Evolutionary conservation across 2,888 invertebrate genomes (phyloP), one percentile per base, ranked within the genome.

Genomic region (Drosophila percnosoma): DNA sequence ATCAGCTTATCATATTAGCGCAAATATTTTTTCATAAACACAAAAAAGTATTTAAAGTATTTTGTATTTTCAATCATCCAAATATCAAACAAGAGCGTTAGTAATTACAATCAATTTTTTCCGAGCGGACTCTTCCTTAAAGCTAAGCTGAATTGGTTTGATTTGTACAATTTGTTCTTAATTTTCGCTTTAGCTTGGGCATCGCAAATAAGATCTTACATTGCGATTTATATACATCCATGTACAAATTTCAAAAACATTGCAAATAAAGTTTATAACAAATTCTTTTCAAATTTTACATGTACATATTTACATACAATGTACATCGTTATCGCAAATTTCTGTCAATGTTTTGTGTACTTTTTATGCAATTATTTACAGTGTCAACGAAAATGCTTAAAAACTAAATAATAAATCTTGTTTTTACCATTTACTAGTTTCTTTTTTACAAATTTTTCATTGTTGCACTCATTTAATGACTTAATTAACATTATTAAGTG

Each of bases 331-430:
- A 58, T 42, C 51, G 38, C 42, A 53, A 34, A 54, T 71, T 65
- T 64, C 40, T 62, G 33, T 66, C 33, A 68, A 62, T 45, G 27
- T 61, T 64, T 75, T 77, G 59, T 67, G 38, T 67, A 66, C 61
- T 51, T 74, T 66, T 80, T 78, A 86, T 87, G 77, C 76, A 89
- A 86, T 81, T 92, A 91, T 91, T 88, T 91, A 91, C 91, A 92
- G 83, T 85, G 90, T 89, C 83, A 90, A 90, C 83, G 91, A 90
- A 82, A 90, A 87, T 66, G 80, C 91, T 92, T 92, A 91, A 60
- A 83, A 82, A 91, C 91, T 91, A 90, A 88, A 83, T 83, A 84
- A 87, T 90, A 86, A 79, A 79, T 75, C 69, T 59, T 78, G 59
- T 75, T 79, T 54, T 60, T 80, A 75, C 66, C 73, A 69, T 75